A percentile compares a stretch with the other conserved stretches of the same genome.
These are phyloP conservation scores for Apostichopus parvimensis DNA, from an alignment of 35 echinoderm and acorn worm species.

Conservation along the genomic window DNA sequence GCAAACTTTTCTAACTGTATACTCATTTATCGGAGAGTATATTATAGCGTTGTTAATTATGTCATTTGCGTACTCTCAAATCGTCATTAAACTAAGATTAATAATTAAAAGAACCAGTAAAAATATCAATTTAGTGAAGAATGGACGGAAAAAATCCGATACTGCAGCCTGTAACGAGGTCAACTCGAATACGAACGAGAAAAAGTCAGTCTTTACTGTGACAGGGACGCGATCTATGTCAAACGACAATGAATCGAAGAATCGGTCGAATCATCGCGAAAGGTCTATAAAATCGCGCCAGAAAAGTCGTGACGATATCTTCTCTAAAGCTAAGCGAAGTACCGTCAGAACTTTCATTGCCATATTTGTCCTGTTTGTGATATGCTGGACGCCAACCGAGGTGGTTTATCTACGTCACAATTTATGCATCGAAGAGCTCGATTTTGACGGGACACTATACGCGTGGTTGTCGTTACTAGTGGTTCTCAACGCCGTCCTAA, in stretches of 20 bases:
- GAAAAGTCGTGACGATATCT: slow-evolving; percentile 20
- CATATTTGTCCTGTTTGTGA: slow-evolving; percentile 33
- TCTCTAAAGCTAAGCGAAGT: slow-evolving; percentile 52
- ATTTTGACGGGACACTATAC: neutral
- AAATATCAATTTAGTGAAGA: neutral
- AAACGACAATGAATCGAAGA: neutral
- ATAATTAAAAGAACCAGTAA: neutral
- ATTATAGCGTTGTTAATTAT: slow-evolving; percentile 39
- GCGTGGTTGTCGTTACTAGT: neutral
- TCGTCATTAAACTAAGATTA: slow-evolving; percentile 27
- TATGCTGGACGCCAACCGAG: slow-evolving; percentile 58
- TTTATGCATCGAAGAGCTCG: neutral
- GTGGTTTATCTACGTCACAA: slow-evolving; percentile 39
- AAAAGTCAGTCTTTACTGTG: neutral
- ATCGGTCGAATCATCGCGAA: neutral
- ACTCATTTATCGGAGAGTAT: slow-evolving; percentile 50
- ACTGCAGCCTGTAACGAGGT: neutral
- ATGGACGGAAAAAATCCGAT: neutral
- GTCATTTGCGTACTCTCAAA: slow-evolving; percentile 50
- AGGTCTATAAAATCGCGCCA: neutral
- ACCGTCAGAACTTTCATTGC: slow-evolving; percentile 45
- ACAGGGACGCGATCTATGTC: neutral
- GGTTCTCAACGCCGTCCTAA: slow-evolving; percentile 23
- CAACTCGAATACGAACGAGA: neutral
- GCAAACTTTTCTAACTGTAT: slow-evolving; percentile 27